These are phyloP conservation scores for Alaudala cheleensis DNA, from an alignment of 2,113 vertebrate genomes.

Conservation along the genomic window DNA sequence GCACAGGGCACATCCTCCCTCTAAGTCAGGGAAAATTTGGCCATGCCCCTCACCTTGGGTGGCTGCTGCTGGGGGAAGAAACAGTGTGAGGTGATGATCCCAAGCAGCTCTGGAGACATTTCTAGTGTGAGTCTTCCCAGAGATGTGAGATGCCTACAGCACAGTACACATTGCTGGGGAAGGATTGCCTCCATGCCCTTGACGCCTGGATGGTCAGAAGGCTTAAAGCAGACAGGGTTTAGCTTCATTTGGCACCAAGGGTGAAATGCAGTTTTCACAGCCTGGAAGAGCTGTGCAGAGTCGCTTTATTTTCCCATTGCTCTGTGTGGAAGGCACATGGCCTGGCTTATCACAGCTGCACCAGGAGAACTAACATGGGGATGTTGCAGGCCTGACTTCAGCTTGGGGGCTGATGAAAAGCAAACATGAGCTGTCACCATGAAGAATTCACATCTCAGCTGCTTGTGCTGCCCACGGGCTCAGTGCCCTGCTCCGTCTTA, in stretches of 20 bases:
- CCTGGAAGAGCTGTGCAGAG: neutral
- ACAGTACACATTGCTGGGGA: neutral
- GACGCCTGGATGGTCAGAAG: neutral
- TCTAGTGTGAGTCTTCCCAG: neutral
- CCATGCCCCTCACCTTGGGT: accelerated
- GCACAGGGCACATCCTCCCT: neutral
- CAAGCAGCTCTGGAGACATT: neutral
- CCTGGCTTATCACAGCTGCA: accelerated
- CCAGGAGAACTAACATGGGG: accelerated
- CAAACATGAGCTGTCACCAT: neutral
- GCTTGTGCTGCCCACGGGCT: neutral
- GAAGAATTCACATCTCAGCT: neutral
- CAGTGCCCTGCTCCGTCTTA: neutral
- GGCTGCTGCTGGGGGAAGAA: neutral
- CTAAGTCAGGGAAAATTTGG: accelerated
- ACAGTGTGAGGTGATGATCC: neutral
- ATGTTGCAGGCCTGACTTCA: neutral
- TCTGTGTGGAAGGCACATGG: accelerated
- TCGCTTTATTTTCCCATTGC: neutral
- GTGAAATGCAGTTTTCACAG: neutral
- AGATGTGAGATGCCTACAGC: neutral
- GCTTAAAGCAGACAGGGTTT: neutral
- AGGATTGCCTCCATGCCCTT: neutral
- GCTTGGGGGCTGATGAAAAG: neutral
- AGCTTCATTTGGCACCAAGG: neutral